Evolutionary conservation across 2,888 invertebrate genomes (phyloP).

Genomic region (Tenthredo amoena): DNA sequence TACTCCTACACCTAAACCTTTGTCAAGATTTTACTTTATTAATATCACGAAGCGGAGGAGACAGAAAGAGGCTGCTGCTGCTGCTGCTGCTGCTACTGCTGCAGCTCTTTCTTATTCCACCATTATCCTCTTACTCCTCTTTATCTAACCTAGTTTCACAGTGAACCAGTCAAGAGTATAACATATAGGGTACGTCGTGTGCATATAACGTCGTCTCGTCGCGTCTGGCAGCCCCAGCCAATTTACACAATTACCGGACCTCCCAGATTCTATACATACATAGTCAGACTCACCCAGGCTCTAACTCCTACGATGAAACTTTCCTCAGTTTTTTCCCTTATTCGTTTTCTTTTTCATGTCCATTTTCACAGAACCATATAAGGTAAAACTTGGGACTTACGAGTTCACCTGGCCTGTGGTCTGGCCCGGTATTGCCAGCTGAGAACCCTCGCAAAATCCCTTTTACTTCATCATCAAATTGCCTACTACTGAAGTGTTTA

Average conservation of each 20-base stretch:
- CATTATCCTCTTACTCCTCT: constrained; percentile 23
- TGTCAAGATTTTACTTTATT: not conserved
- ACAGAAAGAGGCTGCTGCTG: constrained; percentile 2
- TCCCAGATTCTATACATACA: constrained; percentile 16
- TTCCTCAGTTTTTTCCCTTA: not conserved
- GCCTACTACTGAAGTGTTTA: constrained; percentile 36
- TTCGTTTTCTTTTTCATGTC: not conserved
- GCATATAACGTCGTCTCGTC: not conserved
- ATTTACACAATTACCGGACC: constrained; percentile 45
- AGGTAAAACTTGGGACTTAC: not conserved
- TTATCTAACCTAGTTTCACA: not conserved
- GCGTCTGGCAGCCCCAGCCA: constrained; percentile 23
- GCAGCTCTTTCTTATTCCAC: not conserved
- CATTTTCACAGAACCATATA: not conserved
- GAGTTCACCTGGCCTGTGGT: not conserved
- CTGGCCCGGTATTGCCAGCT: not conserved
- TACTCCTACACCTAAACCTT: constrained; percentile 2
- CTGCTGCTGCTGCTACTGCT: not conserved
- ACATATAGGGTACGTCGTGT: not conserved
- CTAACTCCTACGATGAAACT: constrained; percentile 12
- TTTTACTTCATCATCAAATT: constrained; percentile 48
- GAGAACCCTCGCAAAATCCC: constrained; percentile 30
- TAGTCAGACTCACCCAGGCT: not conserved
- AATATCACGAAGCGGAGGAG: not conserved
- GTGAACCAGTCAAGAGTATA: constrained; percentile 2